Base-by-base conservation (phyloP, 2,888 invertebrate genomes). In the Odontomyia ornata region DNA sequence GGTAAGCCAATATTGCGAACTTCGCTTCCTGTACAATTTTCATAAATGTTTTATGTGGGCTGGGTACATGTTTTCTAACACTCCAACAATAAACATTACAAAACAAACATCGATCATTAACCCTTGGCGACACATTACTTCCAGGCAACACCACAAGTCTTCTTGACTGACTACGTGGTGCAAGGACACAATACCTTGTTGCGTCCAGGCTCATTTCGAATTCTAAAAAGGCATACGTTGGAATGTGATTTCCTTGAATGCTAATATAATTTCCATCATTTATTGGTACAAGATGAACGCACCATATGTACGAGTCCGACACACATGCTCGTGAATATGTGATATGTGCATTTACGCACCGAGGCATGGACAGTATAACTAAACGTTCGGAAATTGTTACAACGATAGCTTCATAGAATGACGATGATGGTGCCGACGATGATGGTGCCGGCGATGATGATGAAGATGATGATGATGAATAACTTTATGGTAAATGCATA, bases 171-270 rank as follows among this genome's bases (percentile, higher is more conserved):
- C 36, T 5, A 36, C 36, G 9, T 36, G n/a, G 23, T 5, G 15
- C 69, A 52, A 52, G 71, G 52, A 71, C 71, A 71, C 71, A 25
- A 52, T 15, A 47, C 25, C 15, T 15, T 7, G 27, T 1, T 1
- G 56, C 3, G 56, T 52, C 27, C 28, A 72, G 56, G 52, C 56
- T 72, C 71, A 72, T 72, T 72, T 27, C 30, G 71, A 72, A 72
- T 72, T 72, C 71, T 56, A 15, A 56, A 64, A 25, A 69, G 69
- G 15, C 23, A 47, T 69, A 27, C 21, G 46, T 67, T 21, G 69
- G 5, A 72, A 52, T 72, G 71, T 69, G 69, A 69, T 72, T 72
- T 72, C 71, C 71, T 72, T 56, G 71, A 72, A 72, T 72, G 56
- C 28, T 72, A 72, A 72, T 72, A 56, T 72, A 18, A 28, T 52